These are phyloP conservation scores for Erannis defoliaria DNA, from an alignment of 2,888 invertebrate genomes.

Conservation along the genomic window DNA sequence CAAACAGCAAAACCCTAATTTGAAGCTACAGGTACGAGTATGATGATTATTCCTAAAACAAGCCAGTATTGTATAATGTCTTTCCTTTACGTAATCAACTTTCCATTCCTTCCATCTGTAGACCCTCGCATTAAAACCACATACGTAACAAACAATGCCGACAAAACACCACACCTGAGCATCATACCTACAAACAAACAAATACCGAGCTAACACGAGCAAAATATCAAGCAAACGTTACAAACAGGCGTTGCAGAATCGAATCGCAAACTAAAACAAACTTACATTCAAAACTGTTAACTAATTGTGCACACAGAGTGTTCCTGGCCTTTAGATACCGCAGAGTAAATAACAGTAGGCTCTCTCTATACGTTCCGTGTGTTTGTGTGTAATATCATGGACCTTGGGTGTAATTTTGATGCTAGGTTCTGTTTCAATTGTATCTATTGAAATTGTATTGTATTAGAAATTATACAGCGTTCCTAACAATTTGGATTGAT, in stretches of 20 bases:
- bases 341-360: conserved; percentile 66
- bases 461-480: neutral
- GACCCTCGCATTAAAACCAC: conserved; percentile 25
- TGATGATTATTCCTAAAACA: neutral
- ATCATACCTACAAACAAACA: conserved; percentile 34
- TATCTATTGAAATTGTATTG: neutral
- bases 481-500: neutral
- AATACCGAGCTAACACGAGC: conserved; percentile 21
- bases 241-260: conserved; percentile 47
- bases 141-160: conserved; percentile 24
- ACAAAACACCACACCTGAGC: conserved; percentile 29
- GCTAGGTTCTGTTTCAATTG: conserved; percentile 3
- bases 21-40: neutral
- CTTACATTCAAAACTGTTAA: conserved; percentile 69
- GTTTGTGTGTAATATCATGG: neutral
- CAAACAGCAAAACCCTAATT: too few species aligned
- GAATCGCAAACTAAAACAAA: conserved; percentile 54
- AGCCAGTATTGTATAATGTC: neutral
- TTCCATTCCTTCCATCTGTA: too few species aligned
- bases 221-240: conserved; percentile 44
- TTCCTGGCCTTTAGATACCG: conserved; percentile 48
- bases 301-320: conserved; percentile 75
- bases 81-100: neutral
- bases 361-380: conserved; percentile 50
- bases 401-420: neutral